A percentile compares a stretch with the other conserved stretches of the same genome.
These are phyloP conservation scores for Limanda limanda DNA, from an alignment of 2,113 vertebrate genomes.

Conservation along the genomic window DNA sequence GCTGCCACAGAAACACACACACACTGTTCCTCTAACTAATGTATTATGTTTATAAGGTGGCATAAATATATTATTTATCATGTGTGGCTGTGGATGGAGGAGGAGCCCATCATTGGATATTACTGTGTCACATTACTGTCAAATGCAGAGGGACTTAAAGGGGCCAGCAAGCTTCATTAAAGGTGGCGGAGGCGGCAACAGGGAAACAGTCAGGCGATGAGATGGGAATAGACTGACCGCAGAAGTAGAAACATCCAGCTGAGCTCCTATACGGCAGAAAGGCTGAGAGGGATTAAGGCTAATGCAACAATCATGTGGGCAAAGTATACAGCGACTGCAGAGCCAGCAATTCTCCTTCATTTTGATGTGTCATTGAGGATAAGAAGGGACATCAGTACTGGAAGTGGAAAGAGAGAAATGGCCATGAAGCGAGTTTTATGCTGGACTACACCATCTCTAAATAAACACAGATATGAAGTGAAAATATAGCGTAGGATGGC, in stretches of 20 bases:
- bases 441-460: slow-evolving; percentile 34
- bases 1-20: slow-evolving; percentile 61
- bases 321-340: neutral
- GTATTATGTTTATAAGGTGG: slow-evolving; percentile 82
- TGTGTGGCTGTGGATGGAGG: slow-evolving; percentile 37
- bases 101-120: slow-evolving; percentile 68
- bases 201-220: slow-evolving; percentile 45
- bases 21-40: slow-evolving; percentile 76
- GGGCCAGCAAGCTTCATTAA: slow-evolving; percentile 72
- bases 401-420: neutral
- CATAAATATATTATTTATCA: slow-evolving; percentile 80
- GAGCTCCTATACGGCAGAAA: slow-evolving; percentile 18
- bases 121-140: slow-evolving; percentile 80
- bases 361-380: slow-evolving; percentile 41
- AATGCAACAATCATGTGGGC: slow-evolving; percentile 46
- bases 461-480: slow-evolving; percentile 21
- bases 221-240: slow-evolving; percentile 66
- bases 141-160: slow-evolving; percentile 75
- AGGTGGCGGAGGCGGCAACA: slow-evolving; percentile 47
- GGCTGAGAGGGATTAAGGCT: slow-evolving; percentile 23
- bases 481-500: neutral
- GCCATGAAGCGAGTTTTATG: slow-evolving; percentile 6
- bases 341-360: neutral
- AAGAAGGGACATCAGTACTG: slow-evolving; percentile 15
- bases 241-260: slow-evolving; percentile 53